Evolutionary conservation across 2,797 vertebrate species (phyloP).

Genomic region (Squalus acanthias): DNA sequence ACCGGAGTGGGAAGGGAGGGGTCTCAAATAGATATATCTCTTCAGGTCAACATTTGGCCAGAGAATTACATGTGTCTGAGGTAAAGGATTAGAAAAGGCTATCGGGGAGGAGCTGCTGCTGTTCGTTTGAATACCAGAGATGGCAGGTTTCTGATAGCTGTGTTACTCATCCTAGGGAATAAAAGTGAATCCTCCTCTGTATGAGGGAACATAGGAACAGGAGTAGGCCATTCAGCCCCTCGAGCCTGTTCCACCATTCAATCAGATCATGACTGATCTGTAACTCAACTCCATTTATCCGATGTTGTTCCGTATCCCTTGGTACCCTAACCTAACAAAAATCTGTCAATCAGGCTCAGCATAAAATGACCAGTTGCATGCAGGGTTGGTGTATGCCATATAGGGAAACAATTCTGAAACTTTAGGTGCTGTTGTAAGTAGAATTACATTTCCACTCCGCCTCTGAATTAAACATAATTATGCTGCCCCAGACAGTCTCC

Average conservation of each 20-base stretch:
- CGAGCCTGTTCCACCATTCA: neutral
- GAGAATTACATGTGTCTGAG: neutral
- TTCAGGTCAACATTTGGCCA: neutral
- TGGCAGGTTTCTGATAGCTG: neutral
- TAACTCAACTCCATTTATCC: neutral
- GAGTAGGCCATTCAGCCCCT: neutral
- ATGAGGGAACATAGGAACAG: neutral
- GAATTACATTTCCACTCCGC: neutral
- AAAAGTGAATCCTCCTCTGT: neutral
- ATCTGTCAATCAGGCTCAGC: neutral
- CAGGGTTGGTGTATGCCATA: neutral
- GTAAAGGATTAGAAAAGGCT: neutral
- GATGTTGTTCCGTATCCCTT: neutral
- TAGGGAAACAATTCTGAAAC: neutral
- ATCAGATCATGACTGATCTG: neutral
- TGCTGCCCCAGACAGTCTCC: neutral
- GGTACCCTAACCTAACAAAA: neutral
- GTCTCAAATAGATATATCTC: neutral
- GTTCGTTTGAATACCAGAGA: neutral
- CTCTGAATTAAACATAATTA: neutral
- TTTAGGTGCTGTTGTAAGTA: neutral
- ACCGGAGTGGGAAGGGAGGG: neutral
- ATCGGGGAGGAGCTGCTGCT: neutral
- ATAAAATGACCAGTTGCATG: neutral
- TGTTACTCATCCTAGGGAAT: neutral